Evolutionary conservation across 2,797 vertebrate genomes (phyloP).

Genomic region (Adrianichthys oophorus): DNA sequence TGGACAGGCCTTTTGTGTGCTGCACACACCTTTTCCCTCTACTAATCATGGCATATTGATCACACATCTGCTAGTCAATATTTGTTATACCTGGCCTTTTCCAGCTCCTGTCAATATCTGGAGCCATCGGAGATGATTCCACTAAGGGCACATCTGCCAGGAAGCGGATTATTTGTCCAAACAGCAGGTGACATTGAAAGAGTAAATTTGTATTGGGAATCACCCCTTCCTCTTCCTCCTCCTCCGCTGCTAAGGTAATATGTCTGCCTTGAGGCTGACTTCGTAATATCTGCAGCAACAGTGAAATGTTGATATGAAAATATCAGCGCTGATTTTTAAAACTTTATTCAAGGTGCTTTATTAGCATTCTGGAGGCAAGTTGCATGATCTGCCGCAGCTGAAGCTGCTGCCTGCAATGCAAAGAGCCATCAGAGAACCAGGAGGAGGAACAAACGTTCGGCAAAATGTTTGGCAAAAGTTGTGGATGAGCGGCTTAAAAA

Average conservation of each 20-base stretch:
- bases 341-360: conserved; percentile 48
- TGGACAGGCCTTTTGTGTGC: conserved; percentile 23
- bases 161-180: conserved; percentile 54
- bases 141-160: conserved; percentile 43
- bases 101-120: conserved; percentile 48
- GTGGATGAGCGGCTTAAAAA: conserved; percentile 26
- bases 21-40: conserved; percentile 50
- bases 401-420: conserved; percentile 34
- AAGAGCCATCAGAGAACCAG: conserved; percentile 37
- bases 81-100: conserved; percentile 62
- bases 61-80: conserved; percentile 51
- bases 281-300: conserved; percentile 55
- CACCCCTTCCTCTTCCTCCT: background rate
- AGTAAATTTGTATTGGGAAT: conserved; percentile 50
- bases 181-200: conserved; percentile 53
- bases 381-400: conserved; percentile 20
- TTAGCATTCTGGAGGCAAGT: conserved; percentile 52
- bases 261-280: conserved; percentile 50
- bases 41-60: conserved; percentile 62
- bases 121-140: conserved; percentile 26
- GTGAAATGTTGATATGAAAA: conserved; percentile 54
- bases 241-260: conserved; percentile 34
- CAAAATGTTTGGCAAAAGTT: conserved; percentile 34
- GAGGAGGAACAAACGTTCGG: conserved; percentile 29
- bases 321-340: conserved; percentile 45